A percentile compares a stretch with the other conserved stretches of the same genome.
Conservation (phyloP, 2,888 invertebrate genomes). For the Agonopterix alstromeriana region DNA sequence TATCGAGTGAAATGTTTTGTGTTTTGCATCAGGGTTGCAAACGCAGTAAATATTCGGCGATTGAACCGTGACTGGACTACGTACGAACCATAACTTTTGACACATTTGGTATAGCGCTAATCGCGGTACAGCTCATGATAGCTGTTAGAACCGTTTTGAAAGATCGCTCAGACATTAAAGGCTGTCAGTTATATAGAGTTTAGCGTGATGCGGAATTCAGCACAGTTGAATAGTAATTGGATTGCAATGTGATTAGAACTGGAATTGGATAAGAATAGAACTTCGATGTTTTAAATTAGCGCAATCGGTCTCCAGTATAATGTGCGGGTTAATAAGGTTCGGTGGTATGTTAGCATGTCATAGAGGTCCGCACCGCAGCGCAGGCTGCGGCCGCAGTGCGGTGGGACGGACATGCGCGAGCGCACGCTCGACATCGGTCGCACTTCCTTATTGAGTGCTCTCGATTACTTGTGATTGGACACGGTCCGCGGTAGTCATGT, state of each 20-base stretch:
- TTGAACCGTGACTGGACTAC: too few relatives aligned
- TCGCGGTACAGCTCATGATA: too few relatives aligned
- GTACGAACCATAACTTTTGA: too few relatives aligned
- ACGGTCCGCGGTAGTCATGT: conserved; percentile 6
- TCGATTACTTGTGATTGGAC: conserved; percentile 17
- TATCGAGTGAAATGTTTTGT: conserved; percentile 5
- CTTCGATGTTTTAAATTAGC: too few relatives aligned
- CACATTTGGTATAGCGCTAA: too few relatives aligned
- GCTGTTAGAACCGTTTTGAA: too few relatives aligned
- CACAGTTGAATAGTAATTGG: too few relatives aligned
- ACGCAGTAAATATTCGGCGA: conserved; percentile 1
- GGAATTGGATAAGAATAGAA: too few relatives aligned
- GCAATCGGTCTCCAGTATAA: not conserved
- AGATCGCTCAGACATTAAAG: too few relatives aligned
- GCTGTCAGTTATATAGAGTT: too few relatives aligned
- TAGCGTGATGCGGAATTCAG: too few relatives aligned
- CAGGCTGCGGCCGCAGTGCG: conserved; percentile 18
- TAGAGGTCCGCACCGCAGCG: not conserved
- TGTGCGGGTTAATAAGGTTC: conserved; percentile 7
- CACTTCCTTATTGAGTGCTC: conserved; percentile 50
- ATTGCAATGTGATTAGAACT: too few relatives aligned
- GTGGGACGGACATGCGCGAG: conserved; percentile 16
- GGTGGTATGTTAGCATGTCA: conserved; percentile 3
- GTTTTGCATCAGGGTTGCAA: conserved; percentile 1
- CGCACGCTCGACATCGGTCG: conserved; percentile 18